Evolutionary conservation across 2,113 vertebrate genomes (phyloP).

Genomic region (Datnioides undecimradiatus): DNA sequence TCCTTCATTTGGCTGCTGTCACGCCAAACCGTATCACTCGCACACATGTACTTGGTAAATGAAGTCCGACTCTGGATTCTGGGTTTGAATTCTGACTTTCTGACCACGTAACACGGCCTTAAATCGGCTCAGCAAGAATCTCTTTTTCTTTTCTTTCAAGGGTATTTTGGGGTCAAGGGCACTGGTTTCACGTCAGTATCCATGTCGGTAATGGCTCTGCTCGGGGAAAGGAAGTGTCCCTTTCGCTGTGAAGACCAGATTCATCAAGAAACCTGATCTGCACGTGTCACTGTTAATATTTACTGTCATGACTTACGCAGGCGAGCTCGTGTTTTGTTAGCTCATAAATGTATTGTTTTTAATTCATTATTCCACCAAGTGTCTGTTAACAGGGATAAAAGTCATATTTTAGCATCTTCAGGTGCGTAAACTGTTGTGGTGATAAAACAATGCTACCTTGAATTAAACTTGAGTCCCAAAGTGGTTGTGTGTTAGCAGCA

Average conservation of each 20-base stretch:
- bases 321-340: background rate
- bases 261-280: constrained; percentile 6
- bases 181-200: background rate
- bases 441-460: background rate
- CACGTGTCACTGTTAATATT: background rate
- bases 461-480: background rate
- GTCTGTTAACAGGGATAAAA: background rate
- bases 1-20: no score
- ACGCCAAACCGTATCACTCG: no score
- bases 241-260: background rate
- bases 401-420: background rate
- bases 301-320: background rate
- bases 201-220: background rate
- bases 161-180: background rate
- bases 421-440: background rate
- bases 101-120: no score
- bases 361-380: background rate
- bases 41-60: no score
- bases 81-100: no score
- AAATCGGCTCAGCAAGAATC: no score
- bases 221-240: background rate
- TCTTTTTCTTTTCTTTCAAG: background rate
- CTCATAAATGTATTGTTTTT: background rate
- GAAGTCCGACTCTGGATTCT: no score
- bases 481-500: background rate